phyloP scores from a whole-genome alignment of 2,113 vertebrate species.

The Poecilia latipinna region DNA sequence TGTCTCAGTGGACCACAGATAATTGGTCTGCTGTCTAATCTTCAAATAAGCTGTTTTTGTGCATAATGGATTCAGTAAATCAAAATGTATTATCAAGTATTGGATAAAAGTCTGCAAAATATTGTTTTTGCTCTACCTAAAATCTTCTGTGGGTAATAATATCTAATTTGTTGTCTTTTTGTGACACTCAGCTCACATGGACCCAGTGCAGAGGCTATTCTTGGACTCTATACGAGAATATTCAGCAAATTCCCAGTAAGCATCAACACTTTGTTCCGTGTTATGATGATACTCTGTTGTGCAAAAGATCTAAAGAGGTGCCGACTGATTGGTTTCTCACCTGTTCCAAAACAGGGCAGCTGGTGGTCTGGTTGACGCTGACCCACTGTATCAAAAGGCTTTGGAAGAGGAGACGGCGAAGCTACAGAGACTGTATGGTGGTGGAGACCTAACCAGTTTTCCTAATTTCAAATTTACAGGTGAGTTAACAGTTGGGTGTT shows the following conservation, averaged over 20 bases:
- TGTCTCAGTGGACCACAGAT: too few species aligned
- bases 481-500: background rate
- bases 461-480: slow-evolving; percentile 4
- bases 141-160: background rate
- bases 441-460: slow-evolving; percentile 77
- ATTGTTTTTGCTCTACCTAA: background rate
- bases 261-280: background rate
- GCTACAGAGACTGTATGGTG: slow-evolving; percentile 88
- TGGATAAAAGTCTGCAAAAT: background rate
- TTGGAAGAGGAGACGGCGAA: slow-evolving; percentile 85
- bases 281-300: background rate
- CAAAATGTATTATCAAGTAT: slow-evolving; percentile 10
- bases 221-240: slow-evolving; percentile 92
- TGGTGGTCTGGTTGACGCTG: slow-evolving; percentile 85
- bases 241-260: slow-evolving; percentile 87
- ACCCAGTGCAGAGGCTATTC: slow-evolving; percentile 94
- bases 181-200: slow-evolving; percentile 78
- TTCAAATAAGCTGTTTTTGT: too few species aligned
- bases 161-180: slow-evolving; percentile 17
- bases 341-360: slow-evolving; percentile 70
- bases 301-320: too few species aligned
- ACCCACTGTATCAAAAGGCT: slow-evolving; percentile 87
- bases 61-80: too few species aligned
- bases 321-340: too few species aligned
- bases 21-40: too few species aligned